Conservation (phyloP, 2,797 vertebrate genomes). For the Coendou prehensilis region DNA sequence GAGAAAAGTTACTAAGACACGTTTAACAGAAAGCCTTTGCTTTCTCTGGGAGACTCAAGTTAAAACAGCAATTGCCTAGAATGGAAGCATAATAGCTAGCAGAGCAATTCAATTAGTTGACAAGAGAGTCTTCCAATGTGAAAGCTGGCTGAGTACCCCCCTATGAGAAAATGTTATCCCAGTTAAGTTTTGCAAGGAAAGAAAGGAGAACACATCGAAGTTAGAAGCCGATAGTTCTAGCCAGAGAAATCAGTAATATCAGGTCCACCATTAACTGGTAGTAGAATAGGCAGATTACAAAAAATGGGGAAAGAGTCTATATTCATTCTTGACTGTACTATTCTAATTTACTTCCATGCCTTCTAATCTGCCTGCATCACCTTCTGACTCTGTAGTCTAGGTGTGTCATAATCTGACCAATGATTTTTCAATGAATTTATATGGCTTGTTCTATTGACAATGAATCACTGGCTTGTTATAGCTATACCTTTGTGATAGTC, state of each 20-base stretch:
- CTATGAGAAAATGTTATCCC: background rate
- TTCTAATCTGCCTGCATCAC: background rate
- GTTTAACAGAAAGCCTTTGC: background rate
- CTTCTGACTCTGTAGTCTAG: background rate
- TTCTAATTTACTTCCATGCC: rapidly evolving
- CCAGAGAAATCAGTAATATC: rapidly evolving
- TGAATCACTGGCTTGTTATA: background rate
- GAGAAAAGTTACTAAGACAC: too few species aligned
- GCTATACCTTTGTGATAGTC: background rate
- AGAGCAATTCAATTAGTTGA: background rate
- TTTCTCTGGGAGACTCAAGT: background rate
- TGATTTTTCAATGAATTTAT: background rate
- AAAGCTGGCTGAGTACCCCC: background rate
- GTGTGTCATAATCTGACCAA: background rate
- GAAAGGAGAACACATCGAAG: background rate
- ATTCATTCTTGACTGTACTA: too few species aligned
- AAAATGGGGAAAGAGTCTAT: background rate
- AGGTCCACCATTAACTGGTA: rapidly evolving
- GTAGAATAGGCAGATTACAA: background rate
- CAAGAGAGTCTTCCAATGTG: background rate
- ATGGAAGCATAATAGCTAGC: background rate
- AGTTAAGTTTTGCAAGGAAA: background rate
- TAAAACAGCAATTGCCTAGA: background rate
- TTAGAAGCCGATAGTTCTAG: background rate
- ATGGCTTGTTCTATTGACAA: background rate